Percentiles rank a stretch among this genome's conserved stretches.
These are phyloP conservation scores for Ramphastos sulfuratus DNA, from an alignment of 2,113 vertebrate genomes.

Conservation along the genomic window DNA sequence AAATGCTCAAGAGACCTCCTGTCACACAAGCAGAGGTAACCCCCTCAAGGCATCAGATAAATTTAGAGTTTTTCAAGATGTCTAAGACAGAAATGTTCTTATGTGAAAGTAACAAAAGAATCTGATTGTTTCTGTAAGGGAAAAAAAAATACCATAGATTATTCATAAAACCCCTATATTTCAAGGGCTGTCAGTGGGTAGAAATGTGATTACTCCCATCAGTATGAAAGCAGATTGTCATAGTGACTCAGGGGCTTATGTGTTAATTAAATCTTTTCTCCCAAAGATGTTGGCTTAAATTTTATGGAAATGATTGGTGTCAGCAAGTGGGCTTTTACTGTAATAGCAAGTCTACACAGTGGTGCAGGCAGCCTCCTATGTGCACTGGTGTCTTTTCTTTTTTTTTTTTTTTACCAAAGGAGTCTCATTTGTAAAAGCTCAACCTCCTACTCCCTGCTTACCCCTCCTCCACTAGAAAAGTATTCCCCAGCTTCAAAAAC, in stretches of 20 bases:
- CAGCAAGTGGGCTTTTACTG: slow-evolving; percentile 36
- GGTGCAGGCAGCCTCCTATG: neutral
- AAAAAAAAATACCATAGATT: slow-evolving; percentile 32
- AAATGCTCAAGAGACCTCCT: slow-evolving; percentile 53
- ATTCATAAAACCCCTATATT: slow-evolving; percentile 28
- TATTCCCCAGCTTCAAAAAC: neutral
- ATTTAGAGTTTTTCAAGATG: slow-evolving; percentile 43
- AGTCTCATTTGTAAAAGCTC: neutral
- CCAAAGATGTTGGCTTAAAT: slow-evolving; percentile 46
- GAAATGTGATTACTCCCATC: slow-evolving; percentile 36
- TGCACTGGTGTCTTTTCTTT: neutral
- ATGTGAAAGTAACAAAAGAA: slow-evolving; percentile 36
- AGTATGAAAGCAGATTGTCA: slow-evolving; percentile 54
- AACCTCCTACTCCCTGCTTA: neutral
- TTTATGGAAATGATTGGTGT: slow-evolving; percentile 41
- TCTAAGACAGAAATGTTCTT: slow-evolving; percentile 39
- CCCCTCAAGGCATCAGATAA: slow-evolving; percentile 49
- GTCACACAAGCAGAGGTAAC: slow-evolving; percentile 51
- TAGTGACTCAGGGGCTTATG: slow-evolving; percentile 53
- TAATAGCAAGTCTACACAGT: neutral
- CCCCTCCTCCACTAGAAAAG: neutral
- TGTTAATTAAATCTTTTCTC: slow-evolving; percentile 71
- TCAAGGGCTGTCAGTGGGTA: slow-evolving; percentile 26
- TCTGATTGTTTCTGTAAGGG: slow-evolving; percentile 28
- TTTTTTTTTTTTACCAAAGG: neutral